Conservation (phyloP, 2,113 vertebrate species). For the Erythrocebus patas region DNA sequence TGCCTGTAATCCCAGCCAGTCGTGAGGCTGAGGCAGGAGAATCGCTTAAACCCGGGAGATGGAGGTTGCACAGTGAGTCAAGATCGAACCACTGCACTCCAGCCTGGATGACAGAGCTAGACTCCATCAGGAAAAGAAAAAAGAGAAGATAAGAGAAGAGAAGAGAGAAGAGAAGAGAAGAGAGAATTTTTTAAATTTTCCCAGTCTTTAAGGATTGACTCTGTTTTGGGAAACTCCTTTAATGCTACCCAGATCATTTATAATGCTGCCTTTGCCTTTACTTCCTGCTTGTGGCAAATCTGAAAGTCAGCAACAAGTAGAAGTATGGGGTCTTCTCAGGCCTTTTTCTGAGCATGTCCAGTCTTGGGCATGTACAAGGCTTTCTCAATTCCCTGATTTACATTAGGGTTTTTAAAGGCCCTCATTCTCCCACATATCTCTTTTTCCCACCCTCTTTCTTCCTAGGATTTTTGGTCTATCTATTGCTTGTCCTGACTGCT, state of each 20-base stretch:
- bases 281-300: neutral
- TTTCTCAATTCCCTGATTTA: neutral
- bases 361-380: neutral
- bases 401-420: neutral
- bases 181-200: neutral
- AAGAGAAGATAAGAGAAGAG: too few relatives aligned
- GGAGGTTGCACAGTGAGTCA: too few relatives aligned
- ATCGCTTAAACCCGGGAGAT: too few relatives aligned
- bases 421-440: neutral
- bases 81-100: too few relatives aligned
- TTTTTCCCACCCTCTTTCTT: slow-evolving; percentile 16
- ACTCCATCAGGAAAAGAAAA: too few relatives aligned
- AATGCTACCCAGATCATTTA: neutral
- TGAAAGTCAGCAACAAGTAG: neutral
- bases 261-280: neutral
- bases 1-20: too few relatives aligned
- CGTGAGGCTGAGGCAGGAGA: too few relatives aligned
- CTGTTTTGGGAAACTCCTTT: neutral
- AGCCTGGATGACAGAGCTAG: too few relatives aligned
- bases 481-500: neutral
- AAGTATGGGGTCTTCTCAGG: neutral
- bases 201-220: neutral
- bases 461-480: neutral
- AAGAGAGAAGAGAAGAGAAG: neutral
- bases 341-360: neutral